Base-by-base conservation (phyloP, 2,113 vertebrate species). In the Peromyscus leucopus region DNA sequence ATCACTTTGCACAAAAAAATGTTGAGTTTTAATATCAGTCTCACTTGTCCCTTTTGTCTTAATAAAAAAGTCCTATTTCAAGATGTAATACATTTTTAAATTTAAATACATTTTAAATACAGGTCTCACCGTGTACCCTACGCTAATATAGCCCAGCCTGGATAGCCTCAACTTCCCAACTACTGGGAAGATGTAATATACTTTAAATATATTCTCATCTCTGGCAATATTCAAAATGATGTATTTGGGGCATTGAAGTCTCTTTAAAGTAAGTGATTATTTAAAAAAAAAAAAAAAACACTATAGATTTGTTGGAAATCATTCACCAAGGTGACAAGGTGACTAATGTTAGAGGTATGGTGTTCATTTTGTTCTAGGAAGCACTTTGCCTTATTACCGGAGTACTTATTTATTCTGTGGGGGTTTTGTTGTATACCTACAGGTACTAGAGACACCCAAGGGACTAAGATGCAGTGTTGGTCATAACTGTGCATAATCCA, bases 61-160 rank as follows among this genome's bases (percentile, higher is more conserved):
- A 94, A 69, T 79, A 61, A 88, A 95, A 57, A 65, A 75, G 65
- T 16, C 3, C 36, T 94, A n/a, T 83, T 96, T 96, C 15, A 85
- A 76, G 33, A 46, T 78, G 15, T 57, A 61, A 61, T 75, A 61
- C 59, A 28, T 28, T 28, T 84, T 63, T 7, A 89, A 57, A 72
- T 42, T 91, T 94, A 85, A 87, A 96, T 87, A n/a, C 5, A 48
- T 88, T n/a, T 89, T 95, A 85, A 88, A 59, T 39, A 75, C 26
- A 75, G 15, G 15, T 89, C n/a, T 89, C n/a, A 11, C 4, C 59
- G 24, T 57, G 22, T 72, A 89, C 22, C 12, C 1, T 36, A 69
- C 5, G 42, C 84, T 86, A 22, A 86, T 21, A 3, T 12, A 59
- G 51, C 16, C 24, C 69, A 42, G 36, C 12, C 48, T 71, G 51